These are phyloP conservation scores for Eupsilia transversa DNA, from an alignment of 2,888 invertebrate genomes.

Conservation along the genomic window DNA sequence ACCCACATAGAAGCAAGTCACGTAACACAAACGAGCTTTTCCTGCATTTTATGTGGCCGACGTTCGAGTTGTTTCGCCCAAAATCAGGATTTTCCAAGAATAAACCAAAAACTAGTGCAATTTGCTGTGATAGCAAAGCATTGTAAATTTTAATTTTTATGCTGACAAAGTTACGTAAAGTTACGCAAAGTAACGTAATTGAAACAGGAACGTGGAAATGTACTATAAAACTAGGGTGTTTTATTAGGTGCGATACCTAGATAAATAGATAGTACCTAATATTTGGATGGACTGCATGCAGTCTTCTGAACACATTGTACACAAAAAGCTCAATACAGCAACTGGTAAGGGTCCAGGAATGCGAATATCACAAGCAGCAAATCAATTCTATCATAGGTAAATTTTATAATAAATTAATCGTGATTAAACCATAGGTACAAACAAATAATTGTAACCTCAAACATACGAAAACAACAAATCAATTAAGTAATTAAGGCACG, in stretches of 20 bases:
- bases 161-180: neutral
- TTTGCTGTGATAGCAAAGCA: constrained; percentile 1
- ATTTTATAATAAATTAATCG: too few relatives aligned
- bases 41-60: constrained; percentile 37
- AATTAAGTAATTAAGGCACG: neutral
- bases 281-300: neutral
- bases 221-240: neutral
- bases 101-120: constrained; percentile 1
- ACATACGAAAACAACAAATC: too few relatives aligned
- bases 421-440: too few relatives aligned
- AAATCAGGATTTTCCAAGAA: constrained; percentile 9
- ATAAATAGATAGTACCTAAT: neutral
- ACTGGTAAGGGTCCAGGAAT: neutral
- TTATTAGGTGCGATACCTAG: neutral
- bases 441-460: neutral
- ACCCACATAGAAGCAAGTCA: constrained; percentile 42
- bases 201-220: neutral
- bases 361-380: neutral
- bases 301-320: neutral
- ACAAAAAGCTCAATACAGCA: neutral
- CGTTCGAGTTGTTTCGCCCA: constrained; percentile 10
- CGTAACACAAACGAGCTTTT: constrained; percentile 46
- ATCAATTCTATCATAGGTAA: too few relatives aligned
- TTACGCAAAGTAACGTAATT: neutral
- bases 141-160: constrained; percentile 13